Conservation (phyloP, 1,140 invertebrate species). For the Helicoverpa zea region DNA sequence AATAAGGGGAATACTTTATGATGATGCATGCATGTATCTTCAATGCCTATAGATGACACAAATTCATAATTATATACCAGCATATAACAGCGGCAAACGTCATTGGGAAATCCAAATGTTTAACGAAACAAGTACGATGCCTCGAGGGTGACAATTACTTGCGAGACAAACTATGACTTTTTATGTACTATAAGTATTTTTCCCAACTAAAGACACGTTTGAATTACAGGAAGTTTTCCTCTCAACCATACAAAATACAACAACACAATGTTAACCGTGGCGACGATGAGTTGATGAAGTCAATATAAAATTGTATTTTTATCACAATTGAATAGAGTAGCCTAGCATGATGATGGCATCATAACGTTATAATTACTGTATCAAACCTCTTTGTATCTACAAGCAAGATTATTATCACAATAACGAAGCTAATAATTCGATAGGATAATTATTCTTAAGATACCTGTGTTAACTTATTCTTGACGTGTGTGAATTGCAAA, state of each 20-base stretch:
- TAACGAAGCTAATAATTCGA: not conserved
- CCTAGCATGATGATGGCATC: not conserved
- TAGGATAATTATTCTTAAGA: not conserved
- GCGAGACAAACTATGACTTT: not conserved
- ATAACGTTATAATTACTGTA: not conserved
- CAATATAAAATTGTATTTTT: not conserved
- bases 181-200: not conserved
- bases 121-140: conserved; percentile 3
- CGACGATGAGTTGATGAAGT: not conserved
- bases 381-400: not conserved
- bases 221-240: too few species aligned
- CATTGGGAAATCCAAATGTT: conserved; percentile 32
- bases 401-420: not conserved
- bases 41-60: not conserved
- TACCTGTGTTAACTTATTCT: not conserved
- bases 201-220: too few species aligned
- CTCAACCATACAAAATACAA: too few species aligned
- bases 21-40: conserved; percentile 11
- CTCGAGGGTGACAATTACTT: conserved; percentile 4
- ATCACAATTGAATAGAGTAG: too few species aligned
- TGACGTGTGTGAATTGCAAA: conserved; percentile 1
- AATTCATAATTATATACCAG: not conserved
- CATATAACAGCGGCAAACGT: conserved; percentile 10
- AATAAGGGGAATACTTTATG: not conserved
- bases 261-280: not conserved